A percentile compares a stretch with the other conserved stretches of the same genome.
These are phyloP conservation scores for Sycophila texana DNA, from an alignment of 2,888 invertebrate genomes.

Conservation along the genomic window DNA sequence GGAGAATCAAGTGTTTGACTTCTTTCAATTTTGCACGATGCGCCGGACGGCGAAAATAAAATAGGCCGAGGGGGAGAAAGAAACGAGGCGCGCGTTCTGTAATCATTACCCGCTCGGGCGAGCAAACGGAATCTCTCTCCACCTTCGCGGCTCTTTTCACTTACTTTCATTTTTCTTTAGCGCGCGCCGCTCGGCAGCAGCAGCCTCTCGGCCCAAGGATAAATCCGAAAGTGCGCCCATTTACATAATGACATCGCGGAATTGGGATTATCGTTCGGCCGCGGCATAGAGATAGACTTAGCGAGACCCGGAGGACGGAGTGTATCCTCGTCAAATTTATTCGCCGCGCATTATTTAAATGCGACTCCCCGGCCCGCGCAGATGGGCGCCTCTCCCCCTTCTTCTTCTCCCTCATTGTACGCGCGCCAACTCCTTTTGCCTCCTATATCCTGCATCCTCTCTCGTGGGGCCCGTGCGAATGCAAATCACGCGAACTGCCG, in stretches of 20 bases:
- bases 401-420: not conserved
- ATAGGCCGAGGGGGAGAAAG: not conserved
- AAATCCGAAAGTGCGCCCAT: not conserved
- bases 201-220: not conserved
- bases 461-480: slow-evolving; percentile 55
- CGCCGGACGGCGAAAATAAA: not conserved
- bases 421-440: slow-evolving; percentile 9
- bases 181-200: not conserved
- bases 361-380: slow-evolving; percentile 55
- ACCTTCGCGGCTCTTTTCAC: not conserved
- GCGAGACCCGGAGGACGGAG: not conserved
- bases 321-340: slow-evolving; percentile 55
- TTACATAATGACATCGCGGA: slow-evolving; percentile 15
- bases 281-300: not conserved
- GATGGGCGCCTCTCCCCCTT: slow-evolving; percentile 50
- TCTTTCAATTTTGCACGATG: slow-evolving; percentile 34
- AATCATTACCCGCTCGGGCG: slow-evolving; percentile 24
- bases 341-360: slow-evolving; percentile 60
- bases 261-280: slow-evolving; percentile 29
- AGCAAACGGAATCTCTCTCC: slow-evolving; percentile 18
- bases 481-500: slow-evolving; percentile 60
- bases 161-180: not conserved
- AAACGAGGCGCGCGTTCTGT: slow-evolving; percentile 2
- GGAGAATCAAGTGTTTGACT: slow-evolving; percentile 30
- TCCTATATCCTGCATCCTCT: not conserved